Percentiles rank a stretch among this genome's conserved stretches.
These are phyloP conservation scores for Pristionchus japonicus DNA, from an alignment of 2,888 invertebrate genomes.

Conservation along the genomic window DNA sequence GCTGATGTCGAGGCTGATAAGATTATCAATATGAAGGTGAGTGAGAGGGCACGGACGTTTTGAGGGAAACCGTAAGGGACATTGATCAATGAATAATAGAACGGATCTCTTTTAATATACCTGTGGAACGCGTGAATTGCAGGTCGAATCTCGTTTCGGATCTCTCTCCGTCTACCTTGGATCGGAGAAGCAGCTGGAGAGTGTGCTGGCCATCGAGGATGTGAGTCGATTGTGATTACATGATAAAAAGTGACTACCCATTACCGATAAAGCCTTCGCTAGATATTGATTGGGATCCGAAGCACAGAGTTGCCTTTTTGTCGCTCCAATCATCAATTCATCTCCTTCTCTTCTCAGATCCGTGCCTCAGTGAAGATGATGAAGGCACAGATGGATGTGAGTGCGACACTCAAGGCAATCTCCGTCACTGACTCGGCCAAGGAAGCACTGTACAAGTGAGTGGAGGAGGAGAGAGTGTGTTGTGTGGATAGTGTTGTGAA, in stretches of 20 bases:
- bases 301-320: no score
- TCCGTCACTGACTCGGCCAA: conserved; percentile 86
- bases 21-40: conserved; percentile 27
- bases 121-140: conserved; percentile 24
- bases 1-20: background rate
- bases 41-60: background rate
- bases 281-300: no score
- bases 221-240: no score
- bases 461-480: background rate
- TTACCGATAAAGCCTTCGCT: no score
- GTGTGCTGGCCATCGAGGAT: conserved; percentile 58
- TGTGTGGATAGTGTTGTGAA: background rate
- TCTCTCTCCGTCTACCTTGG: conserved; percentile 60
- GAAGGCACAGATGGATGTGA: conserved; percentile 60
- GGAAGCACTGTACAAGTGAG: conserved; percentile 82
- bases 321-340: no score
- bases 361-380: conserved; percentile 63
- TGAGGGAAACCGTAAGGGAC: no score
- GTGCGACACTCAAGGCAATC: conserved; percentile 77
- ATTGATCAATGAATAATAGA: no score
- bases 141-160: conserved; percentile 57
- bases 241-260: no score
- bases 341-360: no score
- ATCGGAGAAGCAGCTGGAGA: conserved; percentile 56
- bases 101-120: no score